Base-by-base conservation (phyloP, 2,888 invertebrate species). In the Spialia ferax region DNA sequence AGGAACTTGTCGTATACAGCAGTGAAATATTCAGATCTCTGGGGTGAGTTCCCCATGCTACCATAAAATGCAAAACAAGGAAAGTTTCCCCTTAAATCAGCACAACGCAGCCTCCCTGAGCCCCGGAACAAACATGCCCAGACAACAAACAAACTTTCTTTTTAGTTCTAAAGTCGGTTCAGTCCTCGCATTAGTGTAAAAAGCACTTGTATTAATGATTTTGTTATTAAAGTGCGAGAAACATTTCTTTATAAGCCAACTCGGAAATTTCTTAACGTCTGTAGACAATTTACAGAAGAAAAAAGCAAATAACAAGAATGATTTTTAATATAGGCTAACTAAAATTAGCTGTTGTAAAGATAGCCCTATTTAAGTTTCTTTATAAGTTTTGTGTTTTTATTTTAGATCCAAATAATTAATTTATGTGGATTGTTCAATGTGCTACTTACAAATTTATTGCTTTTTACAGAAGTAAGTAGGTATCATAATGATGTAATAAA, bases 51-150 rank as follows among this genome's bases (percentile, higher is more conserved):
- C 87, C 86, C 84, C 80, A 80, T 77, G 80, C 84, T 80, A 77
- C 85, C 81, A 83, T 87, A 85, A 87, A 91, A 91, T 92, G 86
- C 88, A 87, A 92, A 92, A 91, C 89, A 91, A 87, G 88, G 78
- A 86, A 91, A 91, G 82, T 91, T 92, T 86, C 79, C 79, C 86
- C 85, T 84, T 88, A 91, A 92, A 92, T 91, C 89, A 90, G 85
- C 81, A 81, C 82, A 78, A 80, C 78, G 63, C 75, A 75, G 78
- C 78, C 79, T 79, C 79, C 76, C 76, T 69, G 60, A 70, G 68
- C 74, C 74, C 69, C 76, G 77, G 69, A 79, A 81, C 84, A 82
- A 84, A 83, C 87, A 84, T 73, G 77, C 82, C 78, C 79, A 83
- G 85, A 84, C 85, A 82, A 83, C 85, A 86, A 87, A 86, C 85